These are phyloP conservation scores for Hippolais icterina DNA, from an alignment of 2,113 vertebrate genomes.

Conservation along the genomic window DNA sequence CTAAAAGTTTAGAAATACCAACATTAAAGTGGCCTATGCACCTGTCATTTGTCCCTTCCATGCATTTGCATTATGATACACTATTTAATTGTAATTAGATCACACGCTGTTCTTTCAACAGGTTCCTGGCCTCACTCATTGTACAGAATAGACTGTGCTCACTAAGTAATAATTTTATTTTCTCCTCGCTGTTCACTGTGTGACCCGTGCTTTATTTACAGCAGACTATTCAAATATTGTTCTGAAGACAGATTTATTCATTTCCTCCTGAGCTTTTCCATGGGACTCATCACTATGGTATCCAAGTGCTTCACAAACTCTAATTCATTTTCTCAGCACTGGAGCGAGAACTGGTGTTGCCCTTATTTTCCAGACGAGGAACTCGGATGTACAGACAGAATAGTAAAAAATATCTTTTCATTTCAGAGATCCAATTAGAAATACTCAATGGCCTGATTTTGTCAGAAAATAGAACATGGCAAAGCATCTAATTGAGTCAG, in stretches of 20 bases:
- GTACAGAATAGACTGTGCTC: background rate
- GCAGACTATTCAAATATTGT: conserved; percentile 45
- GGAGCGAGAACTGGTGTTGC: background rate
- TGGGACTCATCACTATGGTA: conserved; percentile 31
- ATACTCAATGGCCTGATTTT: conserved; percentile 6
- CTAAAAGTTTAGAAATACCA: background rate
- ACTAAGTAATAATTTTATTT: conserved; percentile 28
- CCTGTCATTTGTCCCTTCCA: background rate
- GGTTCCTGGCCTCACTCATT: background rate
- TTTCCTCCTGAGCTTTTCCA: conserved; percentile 45
- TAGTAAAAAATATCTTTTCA: background rate
- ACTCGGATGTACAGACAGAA: background rate
- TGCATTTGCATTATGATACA: background rate
- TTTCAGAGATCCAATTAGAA: conserved; percentile 18
- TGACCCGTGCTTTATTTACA: conserved; percentile 21
- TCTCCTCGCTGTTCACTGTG: background rate
- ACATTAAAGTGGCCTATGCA: background rate
- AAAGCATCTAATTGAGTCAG: background rate
- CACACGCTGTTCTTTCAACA: background rate
- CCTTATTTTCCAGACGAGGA: conserved; percentile 9
- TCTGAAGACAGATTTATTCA: conserved; percentile 55
- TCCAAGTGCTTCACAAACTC: conserved; percentile 29
- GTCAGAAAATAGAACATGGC: background rate
- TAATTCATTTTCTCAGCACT: conserved; percentile 4
- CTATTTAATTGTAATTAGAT: conserved; percentile 21